phyloP scores from a whole-genome alignment of 2,113 vertebrate genomes.

The Mobula hypostoma region DNA sequence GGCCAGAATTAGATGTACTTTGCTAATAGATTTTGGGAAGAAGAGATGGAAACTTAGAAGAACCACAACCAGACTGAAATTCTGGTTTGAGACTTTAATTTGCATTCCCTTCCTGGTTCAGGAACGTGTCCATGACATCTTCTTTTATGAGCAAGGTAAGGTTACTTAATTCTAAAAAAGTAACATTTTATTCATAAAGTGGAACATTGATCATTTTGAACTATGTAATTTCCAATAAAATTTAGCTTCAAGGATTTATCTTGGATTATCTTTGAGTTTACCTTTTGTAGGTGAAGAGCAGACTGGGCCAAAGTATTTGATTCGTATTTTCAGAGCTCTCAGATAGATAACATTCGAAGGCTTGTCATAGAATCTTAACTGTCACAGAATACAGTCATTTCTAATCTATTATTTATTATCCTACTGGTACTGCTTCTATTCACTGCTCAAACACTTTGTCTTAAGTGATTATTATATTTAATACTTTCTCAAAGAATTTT shows the following conservation, averaged over 20 bases:
- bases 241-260: neutral
- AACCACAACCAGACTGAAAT: neutral
- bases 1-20: neutral
- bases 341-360: neutral
- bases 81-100: neutral
- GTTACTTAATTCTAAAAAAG: too few species aligned
- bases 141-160: too few species aligned
- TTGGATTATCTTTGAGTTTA: neutral
- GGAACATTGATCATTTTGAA: neutral
- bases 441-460: neutral
- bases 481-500: slow-evolving; percentile 3
- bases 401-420: neutral
- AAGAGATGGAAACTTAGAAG: neutral
- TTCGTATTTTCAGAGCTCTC: neutral
- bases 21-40: neutral
- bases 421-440: neutral
- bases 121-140: too few species aligned
- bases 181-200: neutral
- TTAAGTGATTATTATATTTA: neutral
- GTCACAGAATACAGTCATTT: neutral
- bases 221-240: neutral
- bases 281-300: neutral
- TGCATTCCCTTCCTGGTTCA: neutral
- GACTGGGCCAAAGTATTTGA: neutral
- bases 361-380: neutral